These are phyloP conservation scores for Drosophila lacertosa DNA, from an alignment of 1,140 invertebrate genomes.

Conservation along the genomic window DNA sequence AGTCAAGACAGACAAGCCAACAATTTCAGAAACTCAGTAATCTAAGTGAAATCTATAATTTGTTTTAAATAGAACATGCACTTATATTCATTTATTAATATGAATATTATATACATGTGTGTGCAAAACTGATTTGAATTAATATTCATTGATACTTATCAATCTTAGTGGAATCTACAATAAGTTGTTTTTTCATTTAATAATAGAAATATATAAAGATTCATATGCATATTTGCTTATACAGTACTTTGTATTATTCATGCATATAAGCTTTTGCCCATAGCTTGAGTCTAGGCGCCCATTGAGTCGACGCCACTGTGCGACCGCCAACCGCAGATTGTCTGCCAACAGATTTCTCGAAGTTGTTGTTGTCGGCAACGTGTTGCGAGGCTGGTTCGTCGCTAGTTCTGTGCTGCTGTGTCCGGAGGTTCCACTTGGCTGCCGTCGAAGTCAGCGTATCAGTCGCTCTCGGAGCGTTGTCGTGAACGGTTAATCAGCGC, in stretches of 20 bases:
- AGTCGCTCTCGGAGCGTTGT: slow-evolving; percentile 78
- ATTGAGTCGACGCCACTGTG: slow-evolving; percentile 15
- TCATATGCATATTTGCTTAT: background rate
- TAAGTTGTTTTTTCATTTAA: too few relatives aligned
- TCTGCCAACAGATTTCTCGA: slow-evolving; percentile 2
- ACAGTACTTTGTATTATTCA: background rate
- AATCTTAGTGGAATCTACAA: too few relatives aligned
- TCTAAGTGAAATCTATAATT: too few relatives aligned
- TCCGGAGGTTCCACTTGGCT: slow-evolving; percentile 40
- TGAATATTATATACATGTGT: too few relatives aligned
- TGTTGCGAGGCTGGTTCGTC: slow-evolving; percentile 48
- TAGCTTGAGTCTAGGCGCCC: background rate
- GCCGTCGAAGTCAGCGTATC: slow-evolving; percentile 38
- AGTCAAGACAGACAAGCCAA: too few relatives aligned
- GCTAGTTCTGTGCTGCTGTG: slow-evolving; percentile 19
- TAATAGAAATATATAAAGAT: background rate
- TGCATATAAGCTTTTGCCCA: too few relatives aligned
- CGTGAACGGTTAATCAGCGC: slow-evolving; percentile 70
- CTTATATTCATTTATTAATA: too few relatives aligned
- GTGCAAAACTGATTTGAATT: too few relatives aligned
- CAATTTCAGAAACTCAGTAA: too few relatives aligned
- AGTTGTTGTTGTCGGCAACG: slow-evolving; percentile 46
- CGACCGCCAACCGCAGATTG: slow-evolving; percentile 18
- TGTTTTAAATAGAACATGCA: too few relatives aligned
- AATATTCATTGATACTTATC: too few relatives aligned